Evolutionary conservation across 2,113 vertebrate genomes (phyloP).

Genomic region (Rissa tridactyla): DNA sequence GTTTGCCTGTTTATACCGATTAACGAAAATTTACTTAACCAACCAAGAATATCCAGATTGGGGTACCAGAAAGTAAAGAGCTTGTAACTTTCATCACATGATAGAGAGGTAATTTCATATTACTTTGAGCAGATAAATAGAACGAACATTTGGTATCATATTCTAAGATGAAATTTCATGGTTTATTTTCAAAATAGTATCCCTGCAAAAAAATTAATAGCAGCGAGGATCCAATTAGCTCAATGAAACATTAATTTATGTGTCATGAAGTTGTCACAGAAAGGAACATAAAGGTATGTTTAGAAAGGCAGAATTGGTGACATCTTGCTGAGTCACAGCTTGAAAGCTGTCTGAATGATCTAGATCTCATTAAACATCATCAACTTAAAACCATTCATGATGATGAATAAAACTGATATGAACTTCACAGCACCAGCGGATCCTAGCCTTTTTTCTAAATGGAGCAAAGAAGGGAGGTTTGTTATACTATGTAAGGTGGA

Average conservation of each 20-base stretch:
- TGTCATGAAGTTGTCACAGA: slow-evolving; percentile 27
- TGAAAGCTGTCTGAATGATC: slow-evolving; percentile 11
- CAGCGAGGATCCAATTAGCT: slow-evolving; percentile 64
- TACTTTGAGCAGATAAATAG: neutral
- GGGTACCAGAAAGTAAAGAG: neutral
- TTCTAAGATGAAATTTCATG: neutral
- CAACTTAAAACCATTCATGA: neutral
- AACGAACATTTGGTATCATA: neutral
- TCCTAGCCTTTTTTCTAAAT: neutral
- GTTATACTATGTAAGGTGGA: neutral
- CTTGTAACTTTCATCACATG: neutral
- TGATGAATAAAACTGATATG: neutral
- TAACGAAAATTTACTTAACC: neutral
- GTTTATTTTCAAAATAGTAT: slow-evolving; percentile 67
- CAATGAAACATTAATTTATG: slow-evolving; percentile 49
- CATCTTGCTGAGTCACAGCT: slow-evolving; percentile 59
- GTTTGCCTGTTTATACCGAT: neutral
- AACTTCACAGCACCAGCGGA: neutral
- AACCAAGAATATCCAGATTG: neutral
- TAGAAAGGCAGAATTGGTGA: slow-evolving; percentile 27
- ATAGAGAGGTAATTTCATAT: neutral
- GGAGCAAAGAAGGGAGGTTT: neutral
- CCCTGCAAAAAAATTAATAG: slow-evolving; percentile 58
- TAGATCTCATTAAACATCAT: slow-evolving; percentile 55
- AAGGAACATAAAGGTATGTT: slow-evolving; percentile 20